Evolutionary conservation across 2,113 vertebrate genomes (phyloP), one percentile per base, ranked within the genome.

Genomic region (Romanogobio albipinnatus): DNA sequence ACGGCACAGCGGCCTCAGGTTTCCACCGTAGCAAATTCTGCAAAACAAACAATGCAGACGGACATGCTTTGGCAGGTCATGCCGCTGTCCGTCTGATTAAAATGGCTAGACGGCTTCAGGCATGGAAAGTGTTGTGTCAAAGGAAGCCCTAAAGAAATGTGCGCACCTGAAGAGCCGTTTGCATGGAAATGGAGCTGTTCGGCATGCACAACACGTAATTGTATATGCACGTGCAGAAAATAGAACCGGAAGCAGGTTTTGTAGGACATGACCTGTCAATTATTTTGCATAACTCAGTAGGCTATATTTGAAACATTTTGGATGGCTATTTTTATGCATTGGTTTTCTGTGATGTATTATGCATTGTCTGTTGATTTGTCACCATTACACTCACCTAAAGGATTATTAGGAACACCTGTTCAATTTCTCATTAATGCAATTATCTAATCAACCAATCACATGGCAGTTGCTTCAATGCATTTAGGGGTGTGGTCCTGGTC

Each of bases 51-150:
- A 66, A 47, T 77, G 49, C 79, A 43, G 9, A 17, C 6, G 17
- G 83, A 77, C 58, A 82, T 71, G 10, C 17, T 7, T 7, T 43
- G 61, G 15, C 22, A 22, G 68, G 76, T 17, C 43, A 45, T 13
- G 49, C 26, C 47, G 22, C 26, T 64, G 51, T 51, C 43, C 13
- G 43, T 51, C 29, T 3, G 78, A 77, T 85, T 62, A 53, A 78
- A 82, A 85, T 10, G 14, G 56, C 73, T 77, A 9, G 56, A 45
- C 26, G 3, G 51, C 86, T 84, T 61, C 51, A 77, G 86, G 78
- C 86, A 59, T 62, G 86, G 86, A 87, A 87, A 82, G 19, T 81
- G 77, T 64, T 66, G n/a, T 75, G 58, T 36, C 66, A 36, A 58
- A 74, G 56, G 66, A 83, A 29, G 17, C 15, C 45, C 45, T 64